phyloP scores from a whole-genome alignment of 2,113 vertebrate genomes.

The Mustela nigripes region DNA sequence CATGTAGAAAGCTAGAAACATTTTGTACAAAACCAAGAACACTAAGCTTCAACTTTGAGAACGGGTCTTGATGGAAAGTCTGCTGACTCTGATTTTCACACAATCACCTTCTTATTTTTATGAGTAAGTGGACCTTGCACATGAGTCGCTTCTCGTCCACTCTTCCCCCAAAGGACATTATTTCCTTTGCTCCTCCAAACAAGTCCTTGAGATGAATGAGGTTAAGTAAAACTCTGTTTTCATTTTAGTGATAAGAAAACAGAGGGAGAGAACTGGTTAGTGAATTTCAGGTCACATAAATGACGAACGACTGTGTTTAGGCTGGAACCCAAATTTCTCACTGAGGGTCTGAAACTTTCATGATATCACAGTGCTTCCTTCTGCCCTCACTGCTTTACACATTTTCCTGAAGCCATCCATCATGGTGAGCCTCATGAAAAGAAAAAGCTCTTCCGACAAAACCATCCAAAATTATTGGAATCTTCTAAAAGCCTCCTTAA shows the following conservation, averaged over 20 bases:
- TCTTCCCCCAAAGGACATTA: neutral
- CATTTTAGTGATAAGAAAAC: conserved; percentile 10
- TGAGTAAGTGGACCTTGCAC: neutral
- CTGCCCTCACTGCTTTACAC: neutral
- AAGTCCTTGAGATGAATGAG: conserved; percentile 12
- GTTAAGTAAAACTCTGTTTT: neutral
- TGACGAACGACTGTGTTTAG: neutral
- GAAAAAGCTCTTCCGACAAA: neutral
- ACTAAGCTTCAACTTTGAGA: neutral
- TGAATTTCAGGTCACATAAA: neutral
- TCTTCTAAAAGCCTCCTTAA: neutral
- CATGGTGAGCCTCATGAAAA: neutral
- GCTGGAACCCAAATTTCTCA: neutral
- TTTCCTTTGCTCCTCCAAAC: neutral
- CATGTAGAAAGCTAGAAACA: neutral
- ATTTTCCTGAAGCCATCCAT: neutral
- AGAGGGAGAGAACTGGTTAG: neutral
- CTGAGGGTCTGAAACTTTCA: neutral
- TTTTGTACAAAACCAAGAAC: conserved; percentile 25
- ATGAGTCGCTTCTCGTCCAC: neutral
- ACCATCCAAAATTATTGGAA: neutral
- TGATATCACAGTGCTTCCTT: neutral
- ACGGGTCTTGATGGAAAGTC: neutral
- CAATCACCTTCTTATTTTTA: conserved; percentile 11
- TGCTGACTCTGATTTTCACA: neutral